Conservation (phyloP, 30 jellyfish, hydroid and myxozoan species). For the Aurelia sp. region DNA sequence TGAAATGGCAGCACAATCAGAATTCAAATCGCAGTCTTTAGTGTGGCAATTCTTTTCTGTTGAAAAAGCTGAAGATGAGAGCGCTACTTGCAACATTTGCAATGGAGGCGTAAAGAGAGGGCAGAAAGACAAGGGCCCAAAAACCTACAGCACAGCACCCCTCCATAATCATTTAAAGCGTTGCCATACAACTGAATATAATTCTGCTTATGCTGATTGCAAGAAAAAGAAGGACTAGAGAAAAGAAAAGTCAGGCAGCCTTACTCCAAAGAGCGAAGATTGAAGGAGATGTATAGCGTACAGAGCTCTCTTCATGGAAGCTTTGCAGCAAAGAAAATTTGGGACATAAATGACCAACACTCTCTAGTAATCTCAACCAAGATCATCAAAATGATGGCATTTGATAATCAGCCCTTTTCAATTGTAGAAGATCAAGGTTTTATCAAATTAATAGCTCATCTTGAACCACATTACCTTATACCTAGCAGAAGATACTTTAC, state of each 20-base stretch:
- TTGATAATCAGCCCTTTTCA: slow-evolving; percentile 71
- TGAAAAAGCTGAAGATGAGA: slow-evolving; percentile 63
- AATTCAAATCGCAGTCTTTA: slow-evolving; percentile 48
- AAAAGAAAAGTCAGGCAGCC: slow-evolving; percentile 13
- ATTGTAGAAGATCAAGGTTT: slow-evolving; percentile 68
- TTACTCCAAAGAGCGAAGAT: slow-evolving; percentile 42
- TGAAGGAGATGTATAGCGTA: slow-evolving; percentile 46
- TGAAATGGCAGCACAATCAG: slow-evolving; percentile 15
- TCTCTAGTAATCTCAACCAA: slow-evolving; percentile 29
- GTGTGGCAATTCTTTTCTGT: slow-evolving; percentile 59
- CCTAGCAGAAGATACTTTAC: slow-evolving; percentile 60
- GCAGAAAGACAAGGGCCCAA: slow-evolving; percentile 69
- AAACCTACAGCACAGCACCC: slow-evolving; percentile 73
- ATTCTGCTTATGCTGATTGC: slow-evolving; percentile 45
- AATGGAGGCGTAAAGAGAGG: slow-evolving; percentile 54
- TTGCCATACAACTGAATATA: slow-evolving; percentile 42
- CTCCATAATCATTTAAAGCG: slow-evolving; percentile 60
- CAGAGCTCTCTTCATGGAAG: slow-evolving; percentile 38
- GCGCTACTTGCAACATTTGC: slow-evolving; percentile 51
- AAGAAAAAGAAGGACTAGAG: slow-evolving; percentile 12
- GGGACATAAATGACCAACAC: slow-evolving; percentile 46
- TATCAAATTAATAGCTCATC: slow-evolving; percentile 46
- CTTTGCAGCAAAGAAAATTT: slow-evolving; percentile 19
- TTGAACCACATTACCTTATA: slow-evolving; percentile 55
- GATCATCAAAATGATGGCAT: slow-evolving; percentile 60